phyloP scores from a whole-genome alignment of 2,888 invertebrate genomes.

The Eupsilia transversa region DNA sequence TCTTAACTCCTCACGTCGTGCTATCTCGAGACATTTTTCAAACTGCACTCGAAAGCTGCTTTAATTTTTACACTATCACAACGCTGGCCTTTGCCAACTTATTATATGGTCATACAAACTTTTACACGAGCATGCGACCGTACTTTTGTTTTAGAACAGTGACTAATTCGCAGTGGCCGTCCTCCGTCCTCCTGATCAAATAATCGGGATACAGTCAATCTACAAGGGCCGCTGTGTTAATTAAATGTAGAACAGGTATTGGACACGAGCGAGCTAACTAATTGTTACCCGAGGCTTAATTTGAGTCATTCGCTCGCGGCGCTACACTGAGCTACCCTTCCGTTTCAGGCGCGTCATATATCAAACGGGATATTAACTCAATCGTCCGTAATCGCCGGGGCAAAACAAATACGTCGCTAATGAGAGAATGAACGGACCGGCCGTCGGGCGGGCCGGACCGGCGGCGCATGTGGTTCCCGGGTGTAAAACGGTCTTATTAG shows the following conservation, averaged over 20 bases:
- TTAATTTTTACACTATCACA: constrained; percentile 74
- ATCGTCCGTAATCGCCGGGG: constrained; percentile 85
- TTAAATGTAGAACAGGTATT: constrained; percentile 66
- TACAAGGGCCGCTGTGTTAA: constrained; percentile 58
- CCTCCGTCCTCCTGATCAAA: constrained; percentile 43
- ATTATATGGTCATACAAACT: constrained; percentile 50
- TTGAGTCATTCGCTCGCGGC: constrained; percentile 72
- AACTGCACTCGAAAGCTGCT: constrained; percentile 73
- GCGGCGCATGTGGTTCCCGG: constrained; percentile 88
- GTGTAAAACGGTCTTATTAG: constrained; percentile 90
- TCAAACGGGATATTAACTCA: constrained; percentile 87
- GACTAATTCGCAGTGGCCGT: constrained; percentile 41
- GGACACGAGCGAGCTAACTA: constrained; percentile 56
- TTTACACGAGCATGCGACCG: constrained; percentile 15
- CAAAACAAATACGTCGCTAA: constrained; percentile 88
- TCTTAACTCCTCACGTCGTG: constrained; percentile 86
- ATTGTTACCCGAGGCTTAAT: constrained; percentile 72
- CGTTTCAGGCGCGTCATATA: constrained; percentile 82
- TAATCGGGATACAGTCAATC: constrained; percentile 52
- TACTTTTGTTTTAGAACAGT: constrained; percentile 29
- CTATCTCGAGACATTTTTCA: constrained; percentile 83
- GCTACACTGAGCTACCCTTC: constrained; percentile 78
- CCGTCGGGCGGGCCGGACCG: constrained; percentile 75
- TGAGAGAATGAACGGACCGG: constrained; percentile 87
- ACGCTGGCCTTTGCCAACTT: constrained; percentile 49